Evolutionary conservation across 2,888 invertebrate genomes (phyloP).

Genomic region (Andrena dorsata): DNA sequence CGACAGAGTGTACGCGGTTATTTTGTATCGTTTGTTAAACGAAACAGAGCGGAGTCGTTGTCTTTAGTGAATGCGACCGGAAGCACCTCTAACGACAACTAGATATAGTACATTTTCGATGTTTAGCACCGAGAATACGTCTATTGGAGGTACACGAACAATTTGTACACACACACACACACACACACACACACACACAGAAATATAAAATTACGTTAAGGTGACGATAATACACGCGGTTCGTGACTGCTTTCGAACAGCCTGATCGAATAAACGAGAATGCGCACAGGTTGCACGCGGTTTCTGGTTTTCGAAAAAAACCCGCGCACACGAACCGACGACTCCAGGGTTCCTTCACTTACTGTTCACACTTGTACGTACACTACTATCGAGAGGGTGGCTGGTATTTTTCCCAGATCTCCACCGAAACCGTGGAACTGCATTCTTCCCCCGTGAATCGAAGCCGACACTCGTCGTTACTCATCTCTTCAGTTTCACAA

Average conservation of each 20-base stretch:
- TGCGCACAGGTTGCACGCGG: constrained; percentile 36
- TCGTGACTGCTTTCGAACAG: constrained; percentile 39
- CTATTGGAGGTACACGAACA: constrained; percentile 6
- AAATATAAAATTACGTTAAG: constrained; percentile 19
- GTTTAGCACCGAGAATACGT: constrained; percentile 47
- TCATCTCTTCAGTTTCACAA: neutral
- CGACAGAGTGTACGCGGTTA: constrained; percentile 46
- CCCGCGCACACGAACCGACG: constrained; percentile 52
- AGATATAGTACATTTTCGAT: constrained; percentile 65
- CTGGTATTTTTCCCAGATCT: constrained; percentile 74
- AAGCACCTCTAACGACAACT: constrained; percentile 44
- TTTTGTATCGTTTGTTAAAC: constrained; percentile 35
- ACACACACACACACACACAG: neutral
- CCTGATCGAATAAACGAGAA: constrained; percentile 25
- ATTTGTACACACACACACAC: constrained; percentile 12
- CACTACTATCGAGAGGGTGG: constrained; percentile 76
- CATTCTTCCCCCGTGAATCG: constrained; percentile 24
- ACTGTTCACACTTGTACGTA: constrained; percentile 67
- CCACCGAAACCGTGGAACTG: constrained; percentile 71
- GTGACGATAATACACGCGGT: constrained; percentile 26
- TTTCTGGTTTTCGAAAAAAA: constrained; percentile 34
- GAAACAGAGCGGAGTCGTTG: constrained; percentile 33
- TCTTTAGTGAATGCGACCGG: constrained; percentile 34
- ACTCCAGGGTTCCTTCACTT: constrained; percentile 67
- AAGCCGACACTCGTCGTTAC: neutral